phyloP scores from a whole-genome alignment of 2,113 vertebrate species.

The Bujurquina vittata region DNA sequence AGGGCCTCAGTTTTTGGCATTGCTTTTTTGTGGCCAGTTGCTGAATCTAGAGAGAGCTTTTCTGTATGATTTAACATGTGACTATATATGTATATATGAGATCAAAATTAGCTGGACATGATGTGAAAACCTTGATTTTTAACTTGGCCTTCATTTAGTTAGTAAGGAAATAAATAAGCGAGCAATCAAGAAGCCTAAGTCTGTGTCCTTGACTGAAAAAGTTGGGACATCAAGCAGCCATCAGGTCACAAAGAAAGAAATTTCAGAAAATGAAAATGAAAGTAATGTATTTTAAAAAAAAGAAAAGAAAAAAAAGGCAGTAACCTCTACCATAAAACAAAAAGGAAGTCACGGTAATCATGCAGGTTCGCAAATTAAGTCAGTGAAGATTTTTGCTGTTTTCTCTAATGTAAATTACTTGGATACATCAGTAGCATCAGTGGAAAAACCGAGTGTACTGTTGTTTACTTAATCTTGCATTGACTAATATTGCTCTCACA shows the following conservation, averaged over 20 bases:
- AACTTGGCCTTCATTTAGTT: neutral
- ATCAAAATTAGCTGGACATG: neutral
- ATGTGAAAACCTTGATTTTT: neutral
- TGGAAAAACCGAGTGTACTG: neutral
- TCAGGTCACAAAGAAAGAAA: neutral
- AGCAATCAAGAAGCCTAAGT: neutral
- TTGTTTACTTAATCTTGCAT: neutral
- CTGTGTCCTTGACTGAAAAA: neutral
- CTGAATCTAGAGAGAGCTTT: too few species aligned
- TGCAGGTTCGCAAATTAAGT: neutral
- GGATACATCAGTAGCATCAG: neutral
- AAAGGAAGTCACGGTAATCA: neutral
- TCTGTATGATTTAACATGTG: neutral
- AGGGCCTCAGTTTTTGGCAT: neutral
- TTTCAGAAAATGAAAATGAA: neutral
- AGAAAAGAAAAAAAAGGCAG: too few species aligned
- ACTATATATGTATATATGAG: fast-evolving
- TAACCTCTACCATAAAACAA: neutral
- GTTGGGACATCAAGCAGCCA: neutral
- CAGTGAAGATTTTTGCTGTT: neutral
- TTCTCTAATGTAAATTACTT: neutral
- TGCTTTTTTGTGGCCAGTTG: too few species aligned
- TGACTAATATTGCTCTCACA: neutral
- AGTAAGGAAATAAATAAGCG: neutral
- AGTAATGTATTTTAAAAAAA: neutral